phyloP scores from a whole-genome alignment of 2,888 invertebrate genomes.

The Caenorhabditis drosophilae region DNA sequence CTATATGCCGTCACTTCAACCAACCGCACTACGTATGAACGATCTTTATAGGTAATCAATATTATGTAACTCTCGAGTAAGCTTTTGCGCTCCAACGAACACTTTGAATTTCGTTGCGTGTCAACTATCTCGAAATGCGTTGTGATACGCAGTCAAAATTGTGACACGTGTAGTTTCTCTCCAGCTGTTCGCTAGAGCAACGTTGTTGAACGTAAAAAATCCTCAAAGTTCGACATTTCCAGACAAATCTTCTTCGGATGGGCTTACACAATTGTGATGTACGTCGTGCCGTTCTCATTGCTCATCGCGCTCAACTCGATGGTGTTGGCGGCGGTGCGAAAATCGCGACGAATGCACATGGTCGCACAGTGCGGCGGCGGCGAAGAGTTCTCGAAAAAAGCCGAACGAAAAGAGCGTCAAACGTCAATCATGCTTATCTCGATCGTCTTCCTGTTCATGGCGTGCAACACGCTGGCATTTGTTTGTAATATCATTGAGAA shows the following conservation, averaged over 20 bases:
- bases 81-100: neutral
- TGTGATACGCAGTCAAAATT: no score
- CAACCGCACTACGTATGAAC: constrained; percentile 45
- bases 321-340: constrained; percentile 62
- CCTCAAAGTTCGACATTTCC: constrained; percentile 7
- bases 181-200: no score
- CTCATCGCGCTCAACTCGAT: constrained; percentile 66
- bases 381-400: constrained; percentile 53
- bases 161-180: no score
- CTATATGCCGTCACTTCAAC: constrained; percentile 55
- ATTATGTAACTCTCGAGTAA: no score
- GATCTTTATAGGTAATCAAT: constrained; percentile 42
- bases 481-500: constrained; percentile 65
- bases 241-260: constrained; percentile 62
- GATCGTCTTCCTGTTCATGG: constrained; percentile 61
- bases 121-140: no score
- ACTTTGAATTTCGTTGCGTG: no score
- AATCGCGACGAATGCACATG: constrained; percentile 51
- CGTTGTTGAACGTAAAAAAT: neutral
- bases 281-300: constrained; percentile 63
- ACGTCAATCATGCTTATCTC: constrained; percentile 64
- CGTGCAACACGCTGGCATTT: constrained; percentile 62
- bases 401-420: constrained; percentile 57
- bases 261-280: constrained; percentile 61
- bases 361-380: constrained; percentile 47